Evolutionary conservation across 2,113 vertebrate species (phyloP).

Genomic region (Fukomys damarensis): DNA sequence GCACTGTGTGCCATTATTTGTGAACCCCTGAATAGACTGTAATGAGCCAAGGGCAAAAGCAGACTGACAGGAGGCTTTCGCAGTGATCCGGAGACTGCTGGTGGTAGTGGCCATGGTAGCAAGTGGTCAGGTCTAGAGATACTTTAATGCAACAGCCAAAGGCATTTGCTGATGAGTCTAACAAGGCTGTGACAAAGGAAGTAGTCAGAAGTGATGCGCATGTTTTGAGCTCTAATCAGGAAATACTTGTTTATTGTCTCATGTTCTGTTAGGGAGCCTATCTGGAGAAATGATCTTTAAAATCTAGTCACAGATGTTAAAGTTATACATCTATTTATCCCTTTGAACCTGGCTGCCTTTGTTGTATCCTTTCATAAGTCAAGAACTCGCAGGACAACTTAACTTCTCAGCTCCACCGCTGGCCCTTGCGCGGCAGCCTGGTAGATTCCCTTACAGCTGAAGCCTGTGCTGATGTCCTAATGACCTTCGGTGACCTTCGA

Average conservation of each 20-base stretch:
- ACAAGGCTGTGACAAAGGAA: not conserved
- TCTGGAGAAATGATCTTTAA: conserved; percentile 19
- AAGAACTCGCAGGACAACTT: not conserved
- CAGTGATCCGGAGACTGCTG: not conserved
- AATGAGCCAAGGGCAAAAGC: not conserved
- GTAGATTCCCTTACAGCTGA: not conserved
- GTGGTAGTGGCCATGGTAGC: not conserved
- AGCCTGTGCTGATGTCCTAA: not conserved
- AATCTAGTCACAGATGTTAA: not conserved
- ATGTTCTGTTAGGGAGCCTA: not conserved
- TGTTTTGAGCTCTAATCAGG: conserved; percentile 10
- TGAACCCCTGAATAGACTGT: not conserved
- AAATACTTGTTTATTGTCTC: conserved; percentile 17
- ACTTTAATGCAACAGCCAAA: not conserved
- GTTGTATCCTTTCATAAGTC: conserved; percentile 19
- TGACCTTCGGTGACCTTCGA: not conserved
- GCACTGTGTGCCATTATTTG: not conserved
- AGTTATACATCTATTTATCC: not conserved
- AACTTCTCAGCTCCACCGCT: not conserved
- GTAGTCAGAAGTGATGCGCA: not conserved
- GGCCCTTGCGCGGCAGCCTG: not conserved
- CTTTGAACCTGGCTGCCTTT: not conserved
- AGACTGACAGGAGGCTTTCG: not conserved
- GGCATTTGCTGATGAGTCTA: not conserved
- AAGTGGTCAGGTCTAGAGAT: not conserved